Base-by-base conservation (phyloP, 2,888 invertebrate genomes). In the Cheilosia impressa region DNA sequence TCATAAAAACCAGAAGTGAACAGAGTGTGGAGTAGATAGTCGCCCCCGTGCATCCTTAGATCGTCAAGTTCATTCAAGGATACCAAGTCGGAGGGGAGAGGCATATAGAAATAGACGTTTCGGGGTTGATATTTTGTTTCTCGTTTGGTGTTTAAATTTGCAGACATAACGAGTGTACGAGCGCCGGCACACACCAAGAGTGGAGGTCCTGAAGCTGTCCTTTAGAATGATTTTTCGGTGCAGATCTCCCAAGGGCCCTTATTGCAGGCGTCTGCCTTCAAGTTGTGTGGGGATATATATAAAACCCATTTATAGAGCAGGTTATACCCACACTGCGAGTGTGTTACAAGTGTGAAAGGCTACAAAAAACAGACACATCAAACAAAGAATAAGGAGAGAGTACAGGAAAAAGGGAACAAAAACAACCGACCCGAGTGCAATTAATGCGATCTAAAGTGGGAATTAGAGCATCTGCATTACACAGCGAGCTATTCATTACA, bases 381-480 rank as follows among this genome's bases (percentile, higher is more conserved):
- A 52, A 65, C 45, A 58, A 50, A 22, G 52, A 53, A 19, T 69
- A 57, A n/a, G 58, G 6, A 27, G 22, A 45, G 53, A 31, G 34
- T 1, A 71, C 31, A 60, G 53, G 4, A 53, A n/a, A 50, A 45
- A 17, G 24, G n/a, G 10, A 31, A 17, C 57, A 45, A 76, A 68
- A 45, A 81, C 60, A 55, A 53, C 34, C 47, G 60, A 19, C 81
- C 68, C 62, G 57, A 81, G 81, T 85, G 85, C 81, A 85, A 85
- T 85, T 85, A 85, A 85, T 85, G 81, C 72, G 77, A 85, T 81
- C 71, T 85, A 80, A 85, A 85, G 85, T 85, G 81, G 81, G 81
- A 85, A 85, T 81, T 85, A 85, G 81, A 85, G 81, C 85, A 81
- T 85, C 85, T 81, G 85, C 85, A 85, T 81, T 81, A 81, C 85